A percentile compares a stretch with the other conserved stretches of the same genome.
Conservation (phyloP, 2,797 vertebrate species). For the Sebastes aleutianus region DNA sequence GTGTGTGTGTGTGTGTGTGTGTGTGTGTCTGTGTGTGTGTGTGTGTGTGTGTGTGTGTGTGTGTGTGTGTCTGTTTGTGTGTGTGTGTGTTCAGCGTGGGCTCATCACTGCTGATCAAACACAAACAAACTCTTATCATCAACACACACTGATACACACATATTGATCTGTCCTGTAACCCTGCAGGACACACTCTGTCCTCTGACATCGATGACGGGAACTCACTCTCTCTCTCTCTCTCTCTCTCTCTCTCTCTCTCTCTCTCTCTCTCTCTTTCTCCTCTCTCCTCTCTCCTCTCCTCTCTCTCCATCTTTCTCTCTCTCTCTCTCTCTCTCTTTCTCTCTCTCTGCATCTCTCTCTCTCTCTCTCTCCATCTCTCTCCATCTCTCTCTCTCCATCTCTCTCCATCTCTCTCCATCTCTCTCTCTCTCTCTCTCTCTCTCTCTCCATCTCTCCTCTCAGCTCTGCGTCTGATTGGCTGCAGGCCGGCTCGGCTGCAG, state of each 20-base stretch:
- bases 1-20: too few relatives aligned
- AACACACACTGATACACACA: neutral
- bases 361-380: too few relatives aligned
- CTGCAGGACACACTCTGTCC: neutral
- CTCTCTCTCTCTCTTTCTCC: too few relatives aligned
- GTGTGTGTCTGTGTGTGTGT: too few relatives aligned
- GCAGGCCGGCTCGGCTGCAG: neutral
- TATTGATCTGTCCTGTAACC: neutral
- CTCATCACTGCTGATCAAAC: neutral
- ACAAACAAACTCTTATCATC: too few relatives aligned
- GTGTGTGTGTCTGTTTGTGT: neutral
- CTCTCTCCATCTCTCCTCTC: neutral
- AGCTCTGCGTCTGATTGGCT: constrained; percentile 27
- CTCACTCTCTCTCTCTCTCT: constrained; percentile 2
- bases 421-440: too few relatives aligned
- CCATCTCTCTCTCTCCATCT: too few relatives aligned
- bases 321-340: too few relatives aligned
- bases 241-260: neutral
- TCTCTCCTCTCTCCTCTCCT: neutral
- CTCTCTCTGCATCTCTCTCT: too few relatives aligned
- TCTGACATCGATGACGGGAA: neutral
- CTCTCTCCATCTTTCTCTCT: too few relatives aligned
- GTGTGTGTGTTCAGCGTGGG: neutral
- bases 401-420: too few relatives aligned
- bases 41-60: neutral